Evolutionary conservation across 2,113 vertebrate genomes (phyloP).

Genomic region (Promerops cafer): DNA sequence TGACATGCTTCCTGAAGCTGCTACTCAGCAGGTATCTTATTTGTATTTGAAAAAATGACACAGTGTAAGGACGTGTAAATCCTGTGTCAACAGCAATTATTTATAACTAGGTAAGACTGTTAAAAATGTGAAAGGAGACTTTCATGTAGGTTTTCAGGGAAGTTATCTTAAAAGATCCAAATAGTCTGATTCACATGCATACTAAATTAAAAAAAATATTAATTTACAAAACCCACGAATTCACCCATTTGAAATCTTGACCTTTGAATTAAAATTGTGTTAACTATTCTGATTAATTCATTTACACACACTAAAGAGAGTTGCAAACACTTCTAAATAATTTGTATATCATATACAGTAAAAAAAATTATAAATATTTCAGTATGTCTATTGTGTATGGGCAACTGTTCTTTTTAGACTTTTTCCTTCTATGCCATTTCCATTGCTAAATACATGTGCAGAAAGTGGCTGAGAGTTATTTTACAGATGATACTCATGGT

Average conservation of each 20-base stretch:
- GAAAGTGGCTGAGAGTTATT: background rate
- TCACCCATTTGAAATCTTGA: background rate
- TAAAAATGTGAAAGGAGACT: background rate
- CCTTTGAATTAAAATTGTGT: background rate
- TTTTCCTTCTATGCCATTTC: background rate
- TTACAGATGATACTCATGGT: background rate
- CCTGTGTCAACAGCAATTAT: background rate
- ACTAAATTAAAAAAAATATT: background rate
- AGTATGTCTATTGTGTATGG: background rate
- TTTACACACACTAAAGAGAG: background rate
- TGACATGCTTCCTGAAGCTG: background rate
- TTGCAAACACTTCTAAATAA: background rate
- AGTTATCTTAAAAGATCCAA: background rate
- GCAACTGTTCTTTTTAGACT: background rate
- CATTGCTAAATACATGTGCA: background rate
- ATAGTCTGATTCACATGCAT: background rate
- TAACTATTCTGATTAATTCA: background rate
- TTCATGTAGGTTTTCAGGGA: background rate
- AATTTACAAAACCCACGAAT: background rate
- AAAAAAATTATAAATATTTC: background rate
- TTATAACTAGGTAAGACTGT: background rate
- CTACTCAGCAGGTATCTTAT: conserved; percentile 1
- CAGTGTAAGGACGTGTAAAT: background rate
- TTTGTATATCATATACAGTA: background rate
- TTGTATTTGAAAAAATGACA: conserved; percentile 8